Percentiles rank a stretch among this genome's conserved stretches.
Evolutionary conservation across 2,113 vertebrate genomes (phyloP).

Genomic region (Cathartes aura): DNA sequence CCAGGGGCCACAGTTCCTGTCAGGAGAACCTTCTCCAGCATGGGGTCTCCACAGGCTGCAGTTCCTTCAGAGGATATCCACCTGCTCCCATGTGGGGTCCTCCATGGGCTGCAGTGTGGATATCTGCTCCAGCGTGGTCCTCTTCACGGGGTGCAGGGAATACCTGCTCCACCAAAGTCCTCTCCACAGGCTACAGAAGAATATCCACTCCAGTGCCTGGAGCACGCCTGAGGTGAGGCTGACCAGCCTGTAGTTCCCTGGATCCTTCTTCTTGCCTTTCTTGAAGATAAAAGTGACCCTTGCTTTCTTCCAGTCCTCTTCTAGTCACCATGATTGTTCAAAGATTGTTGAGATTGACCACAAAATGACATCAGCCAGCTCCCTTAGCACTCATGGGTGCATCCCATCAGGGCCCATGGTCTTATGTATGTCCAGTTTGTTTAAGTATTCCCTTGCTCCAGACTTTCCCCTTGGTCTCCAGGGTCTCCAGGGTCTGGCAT

Average conservation of each 20-base stretch:
- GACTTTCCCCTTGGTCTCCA: not conserved
- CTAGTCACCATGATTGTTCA: not conserved
- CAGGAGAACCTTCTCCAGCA: not conserved
- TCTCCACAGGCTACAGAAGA: not conserved
- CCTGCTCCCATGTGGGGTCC: not conserved
- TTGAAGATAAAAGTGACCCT: not conserved
- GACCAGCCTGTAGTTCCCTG: not conserved
- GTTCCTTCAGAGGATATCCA: not conserved
- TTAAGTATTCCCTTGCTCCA: not conserved
- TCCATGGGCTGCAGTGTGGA: not conserved
- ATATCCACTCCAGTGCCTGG: not conserved
- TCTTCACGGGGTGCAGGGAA: not conserved
- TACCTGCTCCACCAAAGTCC: not conserved
- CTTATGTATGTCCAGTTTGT: not conserved
- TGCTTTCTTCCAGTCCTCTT: not conserved
- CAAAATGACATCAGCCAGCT: not conserved
- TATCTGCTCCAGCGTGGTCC: not conserved
- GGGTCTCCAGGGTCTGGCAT: not conserved
- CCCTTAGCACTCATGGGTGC: not conserved
- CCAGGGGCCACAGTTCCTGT: not conserved
- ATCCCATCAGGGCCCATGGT: not conserved
- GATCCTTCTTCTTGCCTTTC: not conserved
- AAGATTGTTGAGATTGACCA: not conserved
- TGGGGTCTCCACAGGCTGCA: not conserved
- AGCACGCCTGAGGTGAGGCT: not conserved